Evolutionary conservation across 2,888 invertebrate species (phyloP).

Genomic region (Myathropa florea): DNA sequence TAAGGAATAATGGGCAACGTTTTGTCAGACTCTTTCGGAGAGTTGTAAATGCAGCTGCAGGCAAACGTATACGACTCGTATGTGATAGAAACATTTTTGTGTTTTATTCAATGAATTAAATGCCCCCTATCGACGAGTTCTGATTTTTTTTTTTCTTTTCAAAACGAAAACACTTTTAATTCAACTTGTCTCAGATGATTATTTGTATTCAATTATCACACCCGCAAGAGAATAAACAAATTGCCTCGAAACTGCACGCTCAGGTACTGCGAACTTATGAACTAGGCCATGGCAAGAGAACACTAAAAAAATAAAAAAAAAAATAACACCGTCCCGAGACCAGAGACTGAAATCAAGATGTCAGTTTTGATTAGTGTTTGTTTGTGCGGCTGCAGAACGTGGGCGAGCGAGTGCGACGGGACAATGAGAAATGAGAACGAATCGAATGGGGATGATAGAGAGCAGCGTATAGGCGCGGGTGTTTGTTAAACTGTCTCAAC

Average conservation of each 20-base stretch:
- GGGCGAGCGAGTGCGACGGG: neutral
- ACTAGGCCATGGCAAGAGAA: constrained; percentile 33
- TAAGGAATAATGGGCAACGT: constrained; percentile 36
- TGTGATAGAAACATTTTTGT: constrained; percentile 47
- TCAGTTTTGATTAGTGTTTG: constrained; percentile 24
- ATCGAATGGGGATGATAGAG: constrained; percentile 4
- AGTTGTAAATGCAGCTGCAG: constrained; percentile 12
- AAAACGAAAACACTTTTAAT: neutral
- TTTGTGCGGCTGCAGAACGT: neutral
- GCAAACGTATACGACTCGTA: constrained; percentile 23
- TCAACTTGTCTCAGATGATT: too few relatives aligned
- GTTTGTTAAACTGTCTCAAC: neutral
- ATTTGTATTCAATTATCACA: neutral
- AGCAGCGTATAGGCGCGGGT: constrained; percentile 2
- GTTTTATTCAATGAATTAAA: constrained; percentile 3
- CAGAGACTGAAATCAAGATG: constrained; percentile 15
- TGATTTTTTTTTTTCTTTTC: neutral
- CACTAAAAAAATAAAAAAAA: constrained; percentile 5
- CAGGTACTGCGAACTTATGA: constrained; percentile 19
- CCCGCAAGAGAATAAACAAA: neutral
- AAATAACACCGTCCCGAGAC: neutral
- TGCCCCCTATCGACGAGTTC: neutral
- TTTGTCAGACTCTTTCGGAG: constrained; percentile 29
- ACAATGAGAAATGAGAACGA: neutral
- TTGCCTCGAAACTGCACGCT: neutral